A percentile compares a stretch with the other conserved stretches of the same genome.
These are phyloP conservation scores for Callocephalon fimbriatum DNA, from an alignment of 2,113 vertebrate species.

Conservation along the genomic window DNA sequence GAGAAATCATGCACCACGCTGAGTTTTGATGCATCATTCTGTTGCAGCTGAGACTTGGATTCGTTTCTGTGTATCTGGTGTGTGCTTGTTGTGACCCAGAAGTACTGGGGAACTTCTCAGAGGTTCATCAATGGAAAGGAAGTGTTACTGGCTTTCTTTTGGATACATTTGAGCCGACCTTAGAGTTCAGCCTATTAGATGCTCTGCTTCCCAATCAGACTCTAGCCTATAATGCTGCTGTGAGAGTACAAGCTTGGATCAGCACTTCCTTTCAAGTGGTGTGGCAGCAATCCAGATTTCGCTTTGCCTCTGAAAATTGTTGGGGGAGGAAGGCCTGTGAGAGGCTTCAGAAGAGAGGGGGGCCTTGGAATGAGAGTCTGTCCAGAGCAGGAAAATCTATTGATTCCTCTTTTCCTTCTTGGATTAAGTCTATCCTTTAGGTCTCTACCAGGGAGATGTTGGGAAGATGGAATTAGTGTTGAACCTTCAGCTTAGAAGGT, in stretches of 20 bases:
- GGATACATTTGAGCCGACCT: not conserved
- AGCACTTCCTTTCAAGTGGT: not conserved
- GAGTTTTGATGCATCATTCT: slow-evolving; percentile 42
- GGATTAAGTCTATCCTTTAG: not conserved
- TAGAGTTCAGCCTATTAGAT: not conserved
- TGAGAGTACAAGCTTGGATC: not conserved
- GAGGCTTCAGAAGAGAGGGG: not conserved
- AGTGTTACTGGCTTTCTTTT: fast-evolving
- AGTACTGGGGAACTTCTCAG: not conserved
- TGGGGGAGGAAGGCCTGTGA: not conserved
- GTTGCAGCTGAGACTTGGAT: slow-evolving; percentile 20
- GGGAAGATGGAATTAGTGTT: not conserved
- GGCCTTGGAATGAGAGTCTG: not conserved
- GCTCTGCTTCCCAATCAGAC: not conserved
- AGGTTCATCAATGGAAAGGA: not conserved
- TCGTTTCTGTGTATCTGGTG: fast-evolving
- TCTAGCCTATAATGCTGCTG: not conserved
- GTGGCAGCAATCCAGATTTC: not conserved
- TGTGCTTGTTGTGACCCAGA: not conserved
- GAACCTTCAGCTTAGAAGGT: not conserved
- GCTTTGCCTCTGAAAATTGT: not conserved
- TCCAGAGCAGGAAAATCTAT: not conserved
- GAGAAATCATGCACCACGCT: slow-evolving; percentile 68
- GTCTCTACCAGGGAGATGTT: not conserved
- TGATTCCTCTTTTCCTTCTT: not conserved